Percentiles rank a stretch among this genome's conserved stretches.
Conservation (phyloP, 2,113 vertebrate species). For the Odocoileus hemionus region DNA sequence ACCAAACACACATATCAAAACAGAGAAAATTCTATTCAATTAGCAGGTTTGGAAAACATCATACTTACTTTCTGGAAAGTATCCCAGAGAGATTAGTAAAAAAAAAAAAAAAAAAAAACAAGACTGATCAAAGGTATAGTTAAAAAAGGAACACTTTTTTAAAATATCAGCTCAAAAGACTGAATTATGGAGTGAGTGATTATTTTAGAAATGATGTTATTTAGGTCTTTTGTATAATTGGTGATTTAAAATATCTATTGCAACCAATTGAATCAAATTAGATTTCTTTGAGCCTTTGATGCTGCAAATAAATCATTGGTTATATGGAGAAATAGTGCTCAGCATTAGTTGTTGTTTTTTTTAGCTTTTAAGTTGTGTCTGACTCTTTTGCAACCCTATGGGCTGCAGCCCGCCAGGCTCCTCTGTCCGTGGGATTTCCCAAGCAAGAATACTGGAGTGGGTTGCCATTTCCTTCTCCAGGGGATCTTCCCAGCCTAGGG, state of each 20-base stretch:
- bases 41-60: constrained; percentile 24
- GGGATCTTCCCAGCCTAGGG: background rate
- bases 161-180: background rate
- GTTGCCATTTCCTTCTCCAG: background rate
- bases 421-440: background rate
- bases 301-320: background rate
- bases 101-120: constrained; percentile 46
- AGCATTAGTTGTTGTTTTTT: background rate
- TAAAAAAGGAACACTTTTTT: constrained; percentile 37
- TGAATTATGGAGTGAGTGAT: background rate
- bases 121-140: background rate
- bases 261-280: background rate
- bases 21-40: background rate
- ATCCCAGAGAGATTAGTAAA: background rate
- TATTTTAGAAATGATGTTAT: constrained; percentile 44
- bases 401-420: background rate
- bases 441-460: background rate
- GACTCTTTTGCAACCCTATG: background rate
- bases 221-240: constrained; percentile 32
- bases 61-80: constrained; percentile 6
- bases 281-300: background rate
- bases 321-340: background rate
- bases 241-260: constrained; percentile 37
- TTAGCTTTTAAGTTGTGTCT: background rate
- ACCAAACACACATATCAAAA: constrained; percentile 11